These are phyloP conservation scores for Urosaurus nigricauda DNA, from an alignment of 2,797 vertebrate genomes.

Conservation along the genomic window DNA sequence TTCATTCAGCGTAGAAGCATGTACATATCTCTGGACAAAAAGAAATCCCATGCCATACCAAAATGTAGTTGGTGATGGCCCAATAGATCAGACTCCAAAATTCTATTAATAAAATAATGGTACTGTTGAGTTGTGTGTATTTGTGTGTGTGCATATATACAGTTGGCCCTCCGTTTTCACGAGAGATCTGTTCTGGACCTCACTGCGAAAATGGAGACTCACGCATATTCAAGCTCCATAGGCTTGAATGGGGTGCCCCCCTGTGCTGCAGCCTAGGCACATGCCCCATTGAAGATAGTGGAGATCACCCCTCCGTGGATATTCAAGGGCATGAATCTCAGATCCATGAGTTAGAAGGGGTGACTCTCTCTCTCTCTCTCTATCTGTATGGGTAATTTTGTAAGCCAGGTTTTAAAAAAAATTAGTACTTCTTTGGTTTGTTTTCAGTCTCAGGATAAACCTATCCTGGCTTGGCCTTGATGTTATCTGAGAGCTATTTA, in stretches of 20 bases:
- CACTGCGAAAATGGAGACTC: no score
- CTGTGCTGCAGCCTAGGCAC: no score
- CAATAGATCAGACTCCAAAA: not conserved
- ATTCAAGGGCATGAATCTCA: no score
- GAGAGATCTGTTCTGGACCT: no score
- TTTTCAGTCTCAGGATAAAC: slow-evolving; percentile 35
- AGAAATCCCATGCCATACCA: not conserved
- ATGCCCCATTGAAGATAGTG: no score
- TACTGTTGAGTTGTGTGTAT: not conserved
- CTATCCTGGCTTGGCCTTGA: slow-evolving; percentile 6
- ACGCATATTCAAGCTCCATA: no score
- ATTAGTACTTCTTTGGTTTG: slow-evolving; percentile 43
- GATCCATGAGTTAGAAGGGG: no score
- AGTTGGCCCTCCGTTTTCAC: no score
- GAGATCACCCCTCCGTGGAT: no score
- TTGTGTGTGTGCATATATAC: no score
- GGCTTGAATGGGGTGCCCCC: no score
- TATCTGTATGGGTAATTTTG: not conserved
- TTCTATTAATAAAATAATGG: not conserved
- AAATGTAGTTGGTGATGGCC: not conserved
- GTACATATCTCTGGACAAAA: not conserved
- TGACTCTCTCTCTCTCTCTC: no score
- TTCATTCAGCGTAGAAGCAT: not conserved
- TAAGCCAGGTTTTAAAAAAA: slow-evolving; percentile 29
- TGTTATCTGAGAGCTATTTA: slow-evolving; percentile 51